Percentiles rank a stretch among this genome's conserved stretches.
Conservation (phyloP, 2,888 invertebrate species). For the Phyto melanocephala region DNA sequence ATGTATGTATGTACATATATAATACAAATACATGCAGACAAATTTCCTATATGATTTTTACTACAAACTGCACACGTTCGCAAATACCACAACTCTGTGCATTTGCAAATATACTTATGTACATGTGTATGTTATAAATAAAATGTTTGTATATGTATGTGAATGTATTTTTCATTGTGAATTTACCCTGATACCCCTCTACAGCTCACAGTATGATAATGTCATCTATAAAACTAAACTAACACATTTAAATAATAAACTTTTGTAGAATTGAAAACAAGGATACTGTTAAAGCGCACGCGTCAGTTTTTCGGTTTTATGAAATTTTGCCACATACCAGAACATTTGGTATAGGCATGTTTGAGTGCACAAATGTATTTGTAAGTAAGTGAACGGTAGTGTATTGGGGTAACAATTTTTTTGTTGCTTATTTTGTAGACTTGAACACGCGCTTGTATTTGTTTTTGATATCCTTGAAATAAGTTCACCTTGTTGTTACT, state of each 20-base stretch:
- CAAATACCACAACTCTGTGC: neutral
- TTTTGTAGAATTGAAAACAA: conserved; percentile 56
- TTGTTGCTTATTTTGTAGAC: conserved; percentile 54
- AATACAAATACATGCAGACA: conserved; percentile 37
- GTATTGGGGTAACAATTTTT: neutral
- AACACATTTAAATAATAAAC: neutral
- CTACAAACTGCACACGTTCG: conserved; percentile 7
- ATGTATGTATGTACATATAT: neutral
- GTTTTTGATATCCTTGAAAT: conserved; percentile 64
- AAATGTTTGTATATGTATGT: neutral
- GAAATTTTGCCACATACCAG: conserved; percentile 28
- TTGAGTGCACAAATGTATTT: neutral
- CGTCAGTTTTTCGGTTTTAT: conserved; percentile 36
- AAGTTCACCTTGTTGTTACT: conserved; percentile 60
- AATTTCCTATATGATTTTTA: conserved; percentile 24
- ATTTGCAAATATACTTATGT: too few species aligned
- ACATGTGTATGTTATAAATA: too few species aligned
- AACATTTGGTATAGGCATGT: neutral
- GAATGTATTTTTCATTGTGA: conserved; percentile 8
- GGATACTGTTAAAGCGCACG: conserved; percentile 37
- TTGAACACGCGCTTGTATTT: conserved; percentile 59
- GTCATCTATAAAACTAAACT: neutral
- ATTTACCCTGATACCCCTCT: neutral
- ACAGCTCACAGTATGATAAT: neutral
- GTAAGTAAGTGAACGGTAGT: neutral